Percentiles rank a stretch among this genome's conserved stretches.
Conservation (phyloP, 2,888 invertebrate genomes). For the Diarsia brunnea region DNA sequence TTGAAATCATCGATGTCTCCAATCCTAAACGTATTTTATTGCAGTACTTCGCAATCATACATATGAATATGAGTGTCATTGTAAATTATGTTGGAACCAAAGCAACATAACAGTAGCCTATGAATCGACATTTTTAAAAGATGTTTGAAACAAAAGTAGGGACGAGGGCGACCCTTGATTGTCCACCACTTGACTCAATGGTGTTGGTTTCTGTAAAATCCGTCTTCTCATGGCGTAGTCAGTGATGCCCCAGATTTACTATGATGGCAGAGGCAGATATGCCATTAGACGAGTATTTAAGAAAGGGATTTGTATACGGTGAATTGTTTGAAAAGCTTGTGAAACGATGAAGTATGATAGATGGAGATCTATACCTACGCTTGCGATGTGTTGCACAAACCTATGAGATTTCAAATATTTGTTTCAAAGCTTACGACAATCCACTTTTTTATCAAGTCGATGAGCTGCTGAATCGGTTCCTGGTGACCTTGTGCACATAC, state of each 20-base stretch:
- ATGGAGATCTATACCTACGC: constrained; percentile 1
- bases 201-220: neutral
- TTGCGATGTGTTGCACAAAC: constrained; percentile 3
- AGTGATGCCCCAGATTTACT: neutral
- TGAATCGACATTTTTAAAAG: neutral
- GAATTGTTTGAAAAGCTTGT: neutral
- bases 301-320: neutral
- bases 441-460: constrained; percentile 54
- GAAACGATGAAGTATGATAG: neutral
- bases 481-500: constrained; percentile 52
- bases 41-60: constrained; percentile 8
- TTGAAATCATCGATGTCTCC: constrained; percentile 4
- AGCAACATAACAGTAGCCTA: neutral
- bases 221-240: neutral
- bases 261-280: neutral
- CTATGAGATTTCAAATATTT: constrained; percentile 54
- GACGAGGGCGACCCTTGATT: neutral
- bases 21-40: constrained; percentile 5
- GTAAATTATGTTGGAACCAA: constrained; percentile 11
- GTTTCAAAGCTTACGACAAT: constrained; percentile 40
- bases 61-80: constrained; percentile 36
- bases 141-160: neutral
- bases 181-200: too few relatives aligned
- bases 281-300: neutral
- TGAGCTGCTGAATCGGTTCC: constrained; percentile 54